These are phyloP conservation scores for Thymelicus acteon DNA, from an alignment of 2,888 invertebrate species.

Conservation along the genomic window DNA sequence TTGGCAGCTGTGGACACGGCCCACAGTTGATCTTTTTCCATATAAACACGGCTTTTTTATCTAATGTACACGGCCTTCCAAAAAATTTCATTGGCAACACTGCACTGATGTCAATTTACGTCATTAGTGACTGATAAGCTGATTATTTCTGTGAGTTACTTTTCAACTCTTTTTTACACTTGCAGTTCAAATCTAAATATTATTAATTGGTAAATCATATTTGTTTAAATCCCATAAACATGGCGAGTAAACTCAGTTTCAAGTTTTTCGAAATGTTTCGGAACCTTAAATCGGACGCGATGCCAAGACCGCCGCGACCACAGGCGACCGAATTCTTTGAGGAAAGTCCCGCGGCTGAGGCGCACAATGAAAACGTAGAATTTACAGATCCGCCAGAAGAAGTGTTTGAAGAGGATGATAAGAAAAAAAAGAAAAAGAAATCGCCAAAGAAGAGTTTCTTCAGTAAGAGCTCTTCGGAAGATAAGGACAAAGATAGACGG, in stretches of 20 bases:
- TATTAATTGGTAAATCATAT: neutral
- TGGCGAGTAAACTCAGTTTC: slow-evolving; percentile 50
- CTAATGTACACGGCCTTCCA: no score
- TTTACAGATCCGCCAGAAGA: slow-evolving; percentile 56
- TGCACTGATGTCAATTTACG: no score
- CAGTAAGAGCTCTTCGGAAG: slow-evolving; percentile 36
- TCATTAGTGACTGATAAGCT: no score
- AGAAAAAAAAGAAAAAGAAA: slow-evolving; percentile 55
- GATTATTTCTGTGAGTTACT: no score
- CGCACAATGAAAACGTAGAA: slow-evolving; percentile 52
- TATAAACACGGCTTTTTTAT: no score
- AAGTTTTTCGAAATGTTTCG: slow-evolving; percentile 72
- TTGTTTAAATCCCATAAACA: slow-evolving; percentile 26
- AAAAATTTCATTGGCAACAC: no score
- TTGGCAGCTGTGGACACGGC: no score
- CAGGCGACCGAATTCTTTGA: slow-evolving; percentile 43
- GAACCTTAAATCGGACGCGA: slow-evolving; percentile 80
- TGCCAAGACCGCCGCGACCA: slow-evolving; percentile 76
- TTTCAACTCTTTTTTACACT: no score
- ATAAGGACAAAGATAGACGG: slow-evolving; percentile 45
- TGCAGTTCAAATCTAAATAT: no score
- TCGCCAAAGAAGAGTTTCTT: slow-evolving; percentile 52
- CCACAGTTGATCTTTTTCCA: no score
- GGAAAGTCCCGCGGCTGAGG: slow-evolving; percentile 44
- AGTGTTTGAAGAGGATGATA: slow-evolving; percentile 54